These are phyloP conservation scores for Cantharis flavilabris DNA, from an alignment of 2,888 invertebrate genomes.

Conservation along the genomic window DNA sequence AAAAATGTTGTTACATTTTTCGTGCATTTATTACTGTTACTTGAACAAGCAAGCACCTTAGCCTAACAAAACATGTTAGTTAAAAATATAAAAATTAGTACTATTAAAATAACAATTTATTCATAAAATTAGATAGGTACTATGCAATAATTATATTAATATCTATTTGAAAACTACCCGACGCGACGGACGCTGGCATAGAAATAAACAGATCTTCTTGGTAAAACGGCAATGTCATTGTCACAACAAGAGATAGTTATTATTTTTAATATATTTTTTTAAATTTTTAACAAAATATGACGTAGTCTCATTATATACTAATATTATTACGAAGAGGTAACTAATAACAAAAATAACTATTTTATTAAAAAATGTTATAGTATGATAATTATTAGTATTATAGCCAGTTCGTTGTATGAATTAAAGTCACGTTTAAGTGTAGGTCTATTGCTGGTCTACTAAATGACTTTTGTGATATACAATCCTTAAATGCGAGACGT, in stretches of 20 bases:
- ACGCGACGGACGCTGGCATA: neutral
- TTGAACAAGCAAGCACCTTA: no score
- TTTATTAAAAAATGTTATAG: neutral
- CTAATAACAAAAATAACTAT: neutral
- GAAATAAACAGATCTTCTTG: neutral
- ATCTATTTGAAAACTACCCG: no score
- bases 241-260: neutral
- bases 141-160: no score
- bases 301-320: neutral
- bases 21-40: no score
- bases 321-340: neutral
- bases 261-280: neutral
- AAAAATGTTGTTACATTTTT: no score
- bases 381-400: neutral
- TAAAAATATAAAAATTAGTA: no score
- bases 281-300: neutral
- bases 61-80: no score
- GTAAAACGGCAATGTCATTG: neutral
- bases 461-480: slow-evolving; percentile 39
- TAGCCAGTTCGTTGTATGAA: neutral
- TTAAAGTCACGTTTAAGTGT: neutral
- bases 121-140: no score
- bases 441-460: slow-evolving; percentile 32
- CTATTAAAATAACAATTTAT: no score
- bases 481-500: slow-evolving; percentile 39